Percentiles rank a stretch among this genome's conserved stretches.
Evolutionary conservation across 2,113 vertebrate species (phyloP).

Genomic region (Numida meleagris): DNA sequence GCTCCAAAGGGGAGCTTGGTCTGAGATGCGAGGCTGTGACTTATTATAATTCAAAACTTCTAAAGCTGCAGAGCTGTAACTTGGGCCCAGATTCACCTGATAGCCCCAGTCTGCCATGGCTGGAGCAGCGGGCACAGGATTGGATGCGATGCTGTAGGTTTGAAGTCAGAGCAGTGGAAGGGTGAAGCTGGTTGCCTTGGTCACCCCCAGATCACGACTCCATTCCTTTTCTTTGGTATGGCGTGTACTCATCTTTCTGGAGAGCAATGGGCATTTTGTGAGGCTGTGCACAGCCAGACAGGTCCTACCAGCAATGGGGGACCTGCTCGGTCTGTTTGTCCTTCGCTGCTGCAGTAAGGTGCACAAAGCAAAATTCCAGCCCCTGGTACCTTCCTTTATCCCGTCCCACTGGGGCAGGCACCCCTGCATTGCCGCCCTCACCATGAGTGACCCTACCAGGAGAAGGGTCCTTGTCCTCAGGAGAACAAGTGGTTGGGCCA

Average conservation of each 20-base stretch:
- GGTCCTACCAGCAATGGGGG: not conserved
- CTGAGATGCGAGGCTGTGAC: not conserved
- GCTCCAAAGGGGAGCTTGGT: conserved; percentile 25
- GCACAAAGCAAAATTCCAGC: not conserved
- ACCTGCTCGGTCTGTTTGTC: not conserved
- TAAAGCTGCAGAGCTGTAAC: not conserved
- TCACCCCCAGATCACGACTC: not conserved
- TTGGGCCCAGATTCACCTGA: not conserved
- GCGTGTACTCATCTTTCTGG: not conserved
- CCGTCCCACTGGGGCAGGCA: rapidly evolving
- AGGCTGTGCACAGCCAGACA: not conserved
- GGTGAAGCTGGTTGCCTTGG: not conserved
- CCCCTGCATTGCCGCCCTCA: not conserved
- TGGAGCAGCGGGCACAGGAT: not conserved
- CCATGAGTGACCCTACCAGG: not conserved
- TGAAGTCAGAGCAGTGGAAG: not conserved
- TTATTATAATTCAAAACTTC: conserved; percentile 15
- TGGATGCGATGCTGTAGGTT: not conserved
- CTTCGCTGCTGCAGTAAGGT: not conserved
- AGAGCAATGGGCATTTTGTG: not conserved
- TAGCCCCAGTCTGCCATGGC: not conserved
- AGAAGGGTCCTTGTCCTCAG: not conserved
- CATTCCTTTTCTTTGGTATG: not conserved
- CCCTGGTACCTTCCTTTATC: not conserved
- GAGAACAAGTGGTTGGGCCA: not conserved